A percentile compares a stretch with the other conserved stretches of the same genome.
Evolutionary conservation across 2,888 invertebrate species (phyloP).

Genomic region (Laspeyria flexula): DNA sequence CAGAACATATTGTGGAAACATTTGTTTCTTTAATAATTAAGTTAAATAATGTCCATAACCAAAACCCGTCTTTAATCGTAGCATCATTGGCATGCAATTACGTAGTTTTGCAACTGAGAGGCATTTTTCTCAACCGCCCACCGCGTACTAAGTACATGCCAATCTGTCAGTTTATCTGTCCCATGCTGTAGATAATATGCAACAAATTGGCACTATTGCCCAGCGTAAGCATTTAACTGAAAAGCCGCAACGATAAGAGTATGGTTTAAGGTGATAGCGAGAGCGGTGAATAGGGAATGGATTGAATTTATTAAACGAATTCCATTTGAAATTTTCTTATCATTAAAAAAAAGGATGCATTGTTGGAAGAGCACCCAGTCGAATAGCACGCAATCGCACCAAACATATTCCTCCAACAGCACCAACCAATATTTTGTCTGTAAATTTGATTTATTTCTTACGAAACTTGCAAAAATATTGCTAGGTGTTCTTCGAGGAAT

Average conservation of each 20-base stretch:
- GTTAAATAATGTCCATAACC: background rate
- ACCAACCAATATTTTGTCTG: too few species aligned
- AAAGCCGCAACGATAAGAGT: conserved; percentile 64
- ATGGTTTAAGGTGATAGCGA: conserved; percentile 24
- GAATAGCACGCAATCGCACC: too few species aligned
- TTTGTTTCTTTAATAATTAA: too few species aligned
- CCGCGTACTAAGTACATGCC: conserved; percentile 63
- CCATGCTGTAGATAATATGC: conserved; percentile 67
- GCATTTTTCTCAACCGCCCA: conserved; percentile 56
- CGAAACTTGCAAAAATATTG: too few species aligned
- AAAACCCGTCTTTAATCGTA: conserved; percentile 23
- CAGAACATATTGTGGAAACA: too few species aligned
- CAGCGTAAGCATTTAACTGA: conserved; percentile 68
- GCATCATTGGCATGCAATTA: conserved; percentile 46
- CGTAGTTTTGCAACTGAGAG: conserved; percentile 32
- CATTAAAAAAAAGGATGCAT: too few species aligned
- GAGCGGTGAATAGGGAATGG: conserved; percentile 5
- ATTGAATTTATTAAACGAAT: too few species aligned
- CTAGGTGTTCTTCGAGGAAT: too few species aligned
- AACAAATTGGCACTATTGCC: conserved; percentile 79
- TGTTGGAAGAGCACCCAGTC: too few species aligned
- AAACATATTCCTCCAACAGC: too few species aligned
- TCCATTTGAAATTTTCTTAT: too few species aligned
- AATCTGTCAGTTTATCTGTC: conserved; percentile 68
- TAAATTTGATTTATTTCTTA: too few species aligned